Conservation (phyloP, 2,113 vertebrate genomes). For the Megalops atlanticus region DNA sequence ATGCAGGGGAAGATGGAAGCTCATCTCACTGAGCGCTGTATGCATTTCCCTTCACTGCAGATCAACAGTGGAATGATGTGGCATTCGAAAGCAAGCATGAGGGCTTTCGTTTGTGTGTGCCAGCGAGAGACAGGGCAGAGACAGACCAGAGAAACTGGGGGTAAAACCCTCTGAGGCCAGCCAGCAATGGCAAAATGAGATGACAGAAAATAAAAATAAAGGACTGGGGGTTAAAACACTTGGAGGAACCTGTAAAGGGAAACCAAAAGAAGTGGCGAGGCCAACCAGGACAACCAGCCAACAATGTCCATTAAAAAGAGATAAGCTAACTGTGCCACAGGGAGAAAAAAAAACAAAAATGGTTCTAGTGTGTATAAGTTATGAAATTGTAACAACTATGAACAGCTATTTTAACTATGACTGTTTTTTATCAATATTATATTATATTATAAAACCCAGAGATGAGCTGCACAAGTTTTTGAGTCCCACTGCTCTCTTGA, state of each 20-base stretch:
- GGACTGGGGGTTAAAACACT: neutral
- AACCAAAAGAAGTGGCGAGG: neutral
- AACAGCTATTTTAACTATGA: neutral
- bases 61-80: constrained; percentile 51
- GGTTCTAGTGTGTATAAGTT: neutral
- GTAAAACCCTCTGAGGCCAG: neutral
- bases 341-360: too few relatives aligned
- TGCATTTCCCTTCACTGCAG: constrained; percentile 36
- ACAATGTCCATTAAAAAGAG: neutral
- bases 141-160: neutral
- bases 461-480: neutral
- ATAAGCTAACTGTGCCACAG: neutral
- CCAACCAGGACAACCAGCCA: neutral
- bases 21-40: constrained; percentile 54
- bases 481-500: too few relatives aligned
- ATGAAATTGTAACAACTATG: neutral
- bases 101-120: neutral
- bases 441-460: neutral
- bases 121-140: constrained; percentile 9
- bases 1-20: constrained; percentile 37
- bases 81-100: constrained; percentile 39
- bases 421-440: neutral
- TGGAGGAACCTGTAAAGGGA: neutral
- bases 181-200: neutral
- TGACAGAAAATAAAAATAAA: neutral